Evolutionary conservation across 1,140 invertebrate species (phyloP).

Genomic region (Adelges cooleyi): DNA sequence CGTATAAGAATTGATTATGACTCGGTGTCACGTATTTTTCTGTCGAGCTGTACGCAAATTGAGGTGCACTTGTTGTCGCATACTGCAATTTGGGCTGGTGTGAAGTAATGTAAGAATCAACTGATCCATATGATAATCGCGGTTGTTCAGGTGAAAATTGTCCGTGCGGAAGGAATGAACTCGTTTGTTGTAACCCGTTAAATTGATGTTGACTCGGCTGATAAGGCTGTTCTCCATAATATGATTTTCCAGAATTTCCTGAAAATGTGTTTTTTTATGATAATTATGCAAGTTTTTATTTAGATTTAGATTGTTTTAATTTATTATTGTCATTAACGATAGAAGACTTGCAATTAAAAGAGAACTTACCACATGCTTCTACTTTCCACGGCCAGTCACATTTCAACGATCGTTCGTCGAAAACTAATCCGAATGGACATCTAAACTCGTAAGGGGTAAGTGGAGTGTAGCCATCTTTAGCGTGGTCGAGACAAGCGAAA

Average conservation of each 20-base stretch:
- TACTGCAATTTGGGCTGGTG: background rate
- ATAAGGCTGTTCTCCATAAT: slow-evolving; percentile 9
- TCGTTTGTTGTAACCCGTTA: background rate
- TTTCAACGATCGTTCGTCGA: slow-evolving; percentile 55
- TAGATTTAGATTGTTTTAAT: background rate
- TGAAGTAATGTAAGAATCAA: background rate
- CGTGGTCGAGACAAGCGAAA: slow-evolving; percentile 68
- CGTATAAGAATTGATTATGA: too few relatives aligned
- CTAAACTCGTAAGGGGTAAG: slow-evolving; percentile 67
- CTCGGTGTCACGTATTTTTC: background rate
- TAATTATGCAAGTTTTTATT: background rate
- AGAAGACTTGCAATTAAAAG: too few relatives aligned
- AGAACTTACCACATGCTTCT: slow-evolving; percentile 47
- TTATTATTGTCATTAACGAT: background rate
- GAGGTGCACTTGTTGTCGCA: background rate
- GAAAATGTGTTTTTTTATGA: background rate
- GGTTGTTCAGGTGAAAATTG: background rate
- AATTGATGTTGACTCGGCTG: background rate
- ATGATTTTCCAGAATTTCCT: background rate
- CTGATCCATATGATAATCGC: background rate
- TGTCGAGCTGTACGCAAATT: background rate
- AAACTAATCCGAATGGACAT: slow-evolving; percentile 69
- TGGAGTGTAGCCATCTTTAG: slow-evolving; percentile 42
- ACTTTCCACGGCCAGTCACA: slow-evolving; percentile 78
- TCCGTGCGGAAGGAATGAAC: background rate